These are phyloP conservation scores for Toxonevra muliebris DNA, from an alignment of 2,888 invertebrate genomes.

Conservation along the genomic window DNA sequence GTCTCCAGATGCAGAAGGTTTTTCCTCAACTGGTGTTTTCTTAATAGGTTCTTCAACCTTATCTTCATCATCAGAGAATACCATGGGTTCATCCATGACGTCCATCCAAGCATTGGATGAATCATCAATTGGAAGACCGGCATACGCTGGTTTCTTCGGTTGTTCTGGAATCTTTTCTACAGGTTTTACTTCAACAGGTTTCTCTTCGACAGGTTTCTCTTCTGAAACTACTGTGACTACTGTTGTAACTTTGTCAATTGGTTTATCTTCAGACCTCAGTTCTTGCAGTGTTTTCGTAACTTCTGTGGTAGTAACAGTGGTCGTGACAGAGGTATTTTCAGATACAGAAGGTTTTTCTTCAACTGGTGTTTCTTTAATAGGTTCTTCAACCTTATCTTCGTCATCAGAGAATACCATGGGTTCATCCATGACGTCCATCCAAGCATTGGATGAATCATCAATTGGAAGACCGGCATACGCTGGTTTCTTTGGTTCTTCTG, in stretches of 20 bases:
- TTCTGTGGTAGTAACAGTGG: conserved; percentile 4
- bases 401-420: conserved; percentile 51
- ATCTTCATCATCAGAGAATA: conserved; percentile 58
- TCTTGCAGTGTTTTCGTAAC: not conserved
- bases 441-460: conserved; percentile 52
- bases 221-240: not conserved
- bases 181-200: not conserved
- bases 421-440: conserved; percentile 53
- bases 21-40: not conserved
- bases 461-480: conserved; percentile 53
- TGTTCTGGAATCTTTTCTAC: conserved; percentile 32
- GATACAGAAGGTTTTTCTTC: conserved; percentile 32
- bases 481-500: conserved; percentile 41
- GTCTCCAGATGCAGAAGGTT: too few species aligned
- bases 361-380: conserved; percentile 38
- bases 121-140: conserved; percentile 58
- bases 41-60: not conserved
- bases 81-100: conserved; percentile 59
- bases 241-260: conserved; percentile 1
- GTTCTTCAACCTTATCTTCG: conserved; percentile 37
- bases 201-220: not conserved
- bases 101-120: conserved; percentile 57
- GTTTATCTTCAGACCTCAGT: too few species aligned
- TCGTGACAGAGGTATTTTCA: not conserved
- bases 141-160: conserved; percentile 44